Percentiles rank a stretch among this genome's conserved stretches.
These are phyloP conservation scores for Pycnomerus fuliginosus DNA, from an alignment of 2,888 invertebrate genomes.

Conservation along the genomic window DNA sequence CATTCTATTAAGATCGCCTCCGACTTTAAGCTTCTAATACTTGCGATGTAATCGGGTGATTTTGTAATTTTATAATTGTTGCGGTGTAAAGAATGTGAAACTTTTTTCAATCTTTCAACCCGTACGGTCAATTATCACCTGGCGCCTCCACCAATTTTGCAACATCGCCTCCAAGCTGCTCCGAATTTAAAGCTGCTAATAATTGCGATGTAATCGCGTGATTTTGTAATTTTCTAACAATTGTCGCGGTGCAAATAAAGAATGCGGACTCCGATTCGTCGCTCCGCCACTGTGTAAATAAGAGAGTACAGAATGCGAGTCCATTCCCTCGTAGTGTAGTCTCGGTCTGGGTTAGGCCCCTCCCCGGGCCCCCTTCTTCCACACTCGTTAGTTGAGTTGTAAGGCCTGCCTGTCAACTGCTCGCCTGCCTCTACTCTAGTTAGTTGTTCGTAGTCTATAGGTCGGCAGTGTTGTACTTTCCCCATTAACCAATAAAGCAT, in stretches of 20 bases:
- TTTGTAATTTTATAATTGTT: too few species aligned
- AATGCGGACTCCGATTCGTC: not conserved
- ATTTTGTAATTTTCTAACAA: too few species aligned
- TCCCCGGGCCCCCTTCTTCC: conserved; percentile 45
- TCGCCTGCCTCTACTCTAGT: conserved; percentile 49
- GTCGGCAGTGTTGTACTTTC: conserved; percentile 33
- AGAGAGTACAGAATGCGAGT: conserved; percentile 44
- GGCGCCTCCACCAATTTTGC: too few species aligned
- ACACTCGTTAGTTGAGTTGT: conserved; percentile 55
- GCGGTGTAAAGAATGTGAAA: too few species aligned
- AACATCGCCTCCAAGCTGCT: too few species aligned
- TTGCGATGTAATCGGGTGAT: too few species aligned
- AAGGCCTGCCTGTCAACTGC: conserved; percentile 54
- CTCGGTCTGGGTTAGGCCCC: conserved; percentile 44
- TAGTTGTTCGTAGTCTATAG: conserved; percentile 46
- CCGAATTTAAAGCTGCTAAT: too few species aligned
- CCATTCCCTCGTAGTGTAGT: conserved; percentile 48
- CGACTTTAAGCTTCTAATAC: too few species aligned
- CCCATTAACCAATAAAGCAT: conserved; percentile 39
- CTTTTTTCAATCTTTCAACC: too few species aligned
- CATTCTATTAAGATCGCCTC: too few species aligned
- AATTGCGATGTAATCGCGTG: too few species aligned
- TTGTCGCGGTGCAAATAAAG: not conserved
- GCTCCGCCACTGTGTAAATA: conserved; percentile 42
- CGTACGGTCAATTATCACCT: too few species aligned